Base-by-base conservation (phyloP, 2,888 invertebrate genomes). In the Elmis aenea region DNA sequence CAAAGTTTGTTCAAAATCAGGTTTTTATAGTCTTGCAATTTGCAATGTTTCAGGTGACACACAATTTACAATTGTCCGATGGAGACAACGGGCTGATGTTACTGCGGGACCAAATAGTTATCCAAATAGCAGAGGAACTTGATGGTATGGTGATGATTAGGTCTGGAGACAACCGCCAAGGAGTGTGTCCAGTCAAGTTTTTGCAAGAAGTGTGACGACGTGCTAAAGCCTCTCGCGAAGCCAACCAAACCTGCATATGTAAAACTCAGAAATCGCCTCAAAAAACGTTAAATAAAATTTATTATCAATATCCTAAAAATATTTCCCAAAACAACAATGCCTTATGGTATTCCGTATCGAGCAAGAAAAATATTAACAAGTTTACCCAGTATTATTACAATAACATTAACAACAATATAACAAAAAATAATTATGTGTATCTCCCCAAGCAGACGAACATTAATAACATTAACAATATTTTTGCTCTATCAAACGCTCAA, bases 141-240 rank as follows among this genome's bases (percentile, higher is more conserved):
- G 90, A 92, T 58, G 94, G 93, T 13, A 91, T 92, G 79, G 87
- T 94, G 44, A 86, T 89, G 81, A 90, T 95, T 46, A 81, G 93
- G 33, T 89, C 89, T 26, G 92, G 92, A 0, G 89, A 91, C 61
- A 91, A 90, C 72, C 88, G 89, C 53, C 90, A 92, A 68, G 91
- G 89, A 39, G 83, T 89, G 50, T 95, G 94, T 69, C 94, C 94
- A n/a, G 70, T 90, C 23, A 92, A 91, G 68, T 95, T 91, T 64
- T 77, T 95, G 44, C 89, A 91, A 73, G 93, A 94, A 72, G 90
- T 92, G 84, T 91, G 90, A 90, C 88, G 77, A 66, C 76, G 73
- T 56, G 61, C 50, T 32, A 62, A 63, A 50, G 57, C 55, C 45
- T 57, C 55, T 36, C 59, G 55, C 44, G 57, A 62, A 60, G 55